Percentiles rank a stretch among this genome's conserved stretches.
phyloP scores from a whole-genome alignment of 2,113 vertebrate species.

The Oryzias woworae region DNA sequence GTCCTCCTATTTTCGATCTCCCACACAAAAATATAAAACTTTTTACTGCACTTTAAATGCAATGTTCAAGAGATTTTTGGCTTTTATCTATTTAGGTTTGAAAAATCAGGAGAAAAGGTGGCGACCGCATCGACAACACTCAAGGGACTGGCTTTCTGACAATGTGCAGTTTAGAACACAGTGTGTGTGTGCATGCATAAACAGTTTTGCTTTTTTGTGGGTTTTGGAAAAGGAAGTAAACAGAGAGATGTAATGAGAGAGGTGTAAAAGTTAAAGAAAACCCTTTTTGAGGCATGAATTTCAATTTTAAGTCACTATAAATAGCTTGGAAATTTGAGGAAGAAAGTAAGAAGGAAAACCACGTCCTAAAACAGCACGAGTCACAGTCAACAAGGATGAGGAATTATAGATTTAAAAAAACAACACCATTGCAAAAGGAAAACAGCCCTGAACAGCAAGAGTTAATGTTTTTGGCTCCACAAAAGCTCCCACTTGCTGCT shows the following conservation, averaged over 20 bases:
- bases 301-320: constrained; percentile 43
- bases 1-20: too few species aligned
- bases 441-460: constrained; percentile 50
- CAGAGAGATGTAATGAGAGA: background rate
- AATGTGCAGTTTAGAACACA: too few species aligned
- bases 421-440: constrained; percentile 38
- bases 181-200: too few species aligned
- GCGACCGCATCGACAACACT: background rate
- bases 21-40: too few species aligned
- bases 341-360: constrained; percentile 42
- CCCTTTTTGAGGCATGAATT: constrained; percentile 4
- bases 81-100: background rate
- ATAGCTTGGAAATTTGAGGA: constrained; percentile 28
- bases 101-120: background rate
- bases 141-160: too few species aligned
- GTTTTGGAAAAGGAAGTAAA: background rate
- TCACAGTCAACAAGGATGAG: constrained; percentile 24
- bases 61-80: too few species aligned
- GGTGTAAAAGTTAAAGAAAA: background rate
- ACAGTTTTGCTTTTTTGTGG: background rate
- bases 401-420: background rate
- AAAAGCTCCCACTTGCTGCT: constrained; percentile 66
- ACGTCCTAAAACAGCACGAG: constrained; percentile 22
- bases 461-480: constrained; percentile 61
- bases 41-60: too few species aligned